These are phyloP conservation scores for Sphaerophoria rueppellii DNA, from an alignment of 2,888 invertebrate genomes.

Conservation along the genomic window DNA sequence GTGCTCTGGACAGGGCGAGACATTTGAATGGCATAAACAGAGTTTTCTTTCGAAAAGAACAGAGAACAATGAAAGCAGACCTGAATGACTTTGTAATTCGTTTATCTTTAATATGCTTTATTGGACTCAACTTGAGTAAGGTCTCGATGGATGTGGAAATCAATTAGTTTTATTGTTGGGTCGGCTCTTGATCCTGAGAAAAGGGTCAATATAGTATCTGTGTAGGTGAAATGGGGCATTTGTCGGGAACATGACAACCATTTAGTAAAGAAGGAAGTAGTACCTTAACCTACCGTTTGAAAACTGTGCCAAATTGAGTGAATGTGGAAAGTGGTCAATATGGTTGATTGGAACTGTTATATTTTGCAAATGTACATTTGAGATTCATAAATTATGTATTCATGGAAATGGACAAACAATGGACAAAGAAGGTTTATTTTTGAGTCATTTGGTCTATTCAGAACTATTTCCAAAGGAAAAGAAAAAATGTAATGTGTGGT, in stretches of 20 bases:
- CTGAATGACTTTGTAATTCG: slow-evolving; percentile 15
- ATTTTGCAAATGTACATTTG: too few species aligned
- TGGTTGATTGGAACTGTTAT: too few species aligned
- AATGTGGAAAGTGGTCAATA: too few species aligned
- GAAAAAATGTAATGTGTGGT: too few species aligned
- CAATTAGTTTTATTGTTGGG: neutral
- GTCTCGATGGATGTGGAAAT: slow-evolving; percentile 16
- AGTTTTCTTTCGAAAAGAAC: neutral
- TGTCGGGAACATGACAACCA: neutral
- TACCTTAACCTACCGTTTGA: too few species aligned
- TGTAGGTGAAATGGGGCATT: neutral
- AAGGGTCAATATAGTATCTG: slow-evolving; percentile 15
- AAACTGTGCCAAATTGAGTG: too few species aligned
- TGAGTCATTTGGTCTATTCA: too few species aligned
- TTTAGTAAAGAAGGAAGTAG: neutral
- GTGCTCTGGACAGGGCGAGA: slow-evolving; percentile 5
- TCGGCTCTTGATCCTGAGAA: neutral
- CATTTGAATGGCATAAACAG: neutral
- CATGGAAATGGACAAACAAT: too few species aligned
- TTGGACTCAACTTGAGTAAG: neutral
- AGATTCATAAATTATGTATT: too few species aligned
- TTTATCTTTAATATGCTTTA: neutral
- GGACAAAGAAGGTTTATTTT: too few species aligned
- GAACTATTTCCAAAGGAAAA: too few species aligned
- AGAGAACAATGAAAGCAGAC: slow-evolving; percentile 26